Percentiles rank a stretch among this genome's conserved stretches.
These are phyloP conservation scores for Temnothorax nylanderi DNA, from an alignment of 1,140 invertebrate genomes.

Conservation along the genomic window DNA sequence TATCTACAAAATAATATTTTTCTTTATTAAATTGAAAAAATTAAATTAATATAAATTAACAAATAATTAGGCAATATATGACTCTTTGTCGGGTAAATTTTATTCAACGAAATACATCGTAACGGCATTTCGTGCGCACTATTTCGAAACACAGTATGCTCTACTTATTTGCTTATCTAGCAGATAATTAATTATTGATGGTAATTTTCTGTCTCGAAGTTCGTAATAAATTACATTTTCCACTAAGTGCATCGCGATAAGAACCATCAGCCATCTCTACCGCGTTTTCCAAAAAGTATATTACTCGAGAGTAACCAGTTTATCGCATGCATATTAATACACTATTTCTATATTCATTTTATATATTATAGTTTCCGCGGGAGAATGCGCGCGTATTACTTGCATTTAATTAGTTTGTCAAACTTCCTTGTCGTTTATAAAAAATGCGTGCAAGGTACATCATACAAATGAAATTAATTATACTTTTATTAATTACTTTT, in stretches of 20 bases:
- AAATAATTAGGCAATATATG: not conserved
- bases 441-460: not conserved
- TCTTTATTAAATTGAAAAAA: not conserved
- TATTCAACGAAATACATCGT: not conserved
- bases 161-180: constrained; percentile 26
- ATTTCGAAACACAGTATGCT: not conserved
- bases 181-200: constrained; percentile 42
- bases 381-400: not conserved
- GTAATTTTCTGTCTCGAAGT: constrained; percentile 2
- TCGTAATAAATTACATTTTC: constrained; percentile 23
- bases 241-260: not conserved
- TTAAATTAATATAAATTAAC: not conserved
- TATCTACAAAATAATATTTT: not conserved
- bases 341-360: not conserved
- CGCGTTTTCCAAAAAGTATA: constrained; percentile 35
- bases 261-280: constrained; percentile 10
- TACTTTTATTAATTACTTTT: no score
- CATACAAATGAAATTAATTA: not conserved
- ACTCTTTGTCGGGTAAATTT: not conserved
- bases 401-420: not conserved
- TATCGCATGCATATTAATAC: not conserved
- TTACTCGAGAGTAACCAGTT: constrained; percentile 44
- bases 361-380: not conserved
- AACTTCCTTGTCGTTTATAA: not conserved
- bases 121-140: not conserved